Conservation (phyloP, 1,140 invertebrate genomes). For the Heliconius hewitsoni region DNA sequence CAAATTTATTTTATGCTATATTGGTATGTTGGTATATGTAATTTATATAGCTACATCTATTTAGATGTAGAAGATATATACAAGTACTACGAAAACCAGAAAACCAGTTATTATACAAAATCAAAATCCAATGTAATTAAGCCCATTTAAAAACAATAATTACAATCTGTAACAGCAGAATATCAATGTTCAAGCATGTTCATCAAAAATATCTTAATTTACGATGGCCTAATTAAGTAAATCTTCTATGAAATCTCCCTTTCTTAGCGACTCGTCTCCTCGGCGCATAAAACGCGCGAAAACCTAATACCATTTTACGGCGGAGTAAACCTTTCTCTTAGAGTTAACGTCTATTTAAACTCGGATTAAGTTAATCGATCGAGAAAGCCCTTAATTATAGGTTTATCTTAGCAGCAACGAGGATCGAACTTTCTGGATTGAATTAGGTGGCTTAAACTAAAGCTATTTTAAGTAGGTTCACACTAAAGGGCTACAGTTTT, state of each 20-base stretch:
- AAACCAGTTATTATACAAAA: not conserved
- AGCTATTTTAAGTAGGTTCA: conserved; percentile 5
- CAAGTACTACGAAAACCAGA: no score
- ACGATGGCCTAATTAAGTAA: conserved; percentile 76
- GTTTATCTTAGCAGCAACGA: conserved; percentile 72
- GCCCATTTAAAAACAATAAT: not conserved
- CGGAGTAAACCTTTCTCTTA: conserved; percentile 77
- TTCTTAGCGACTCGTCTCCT: conserved; percentile 75
- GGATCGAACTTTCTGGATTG: conserved; percentile 66
- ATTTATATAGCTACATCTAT: no score
- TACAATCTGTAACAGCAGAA: not conserved
- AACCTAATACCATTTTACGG: conserved; percentile 79
- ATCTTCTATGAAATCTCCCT: conserved; percentile 75
- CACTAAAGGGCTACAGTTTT: not conserved
- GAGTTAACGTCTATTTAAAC: conserved; percentile 81
- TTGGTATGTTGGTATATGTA: no score
- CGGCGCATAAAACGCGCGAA: conserved; percentile 74
- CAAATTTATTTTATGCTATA: no score
- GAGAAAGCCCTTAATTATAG: conserved; percentile 79
- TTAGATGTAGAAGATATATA: no score
- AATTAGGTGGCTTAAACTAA: conserved; percentile 47
- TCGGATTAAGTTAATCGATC: conserved; percentile 80
- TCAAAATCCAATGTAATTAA: not conserved
- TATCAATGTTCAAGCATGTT: conserved; percentile 43
- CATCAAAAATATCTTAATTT: conserved; percentile 74